These are phyloP conservation scores for Macheiramphus alcinus DNA, from an alignment of 2,113 vertebrate genomes.

Conservation along the genomic window DNA sequence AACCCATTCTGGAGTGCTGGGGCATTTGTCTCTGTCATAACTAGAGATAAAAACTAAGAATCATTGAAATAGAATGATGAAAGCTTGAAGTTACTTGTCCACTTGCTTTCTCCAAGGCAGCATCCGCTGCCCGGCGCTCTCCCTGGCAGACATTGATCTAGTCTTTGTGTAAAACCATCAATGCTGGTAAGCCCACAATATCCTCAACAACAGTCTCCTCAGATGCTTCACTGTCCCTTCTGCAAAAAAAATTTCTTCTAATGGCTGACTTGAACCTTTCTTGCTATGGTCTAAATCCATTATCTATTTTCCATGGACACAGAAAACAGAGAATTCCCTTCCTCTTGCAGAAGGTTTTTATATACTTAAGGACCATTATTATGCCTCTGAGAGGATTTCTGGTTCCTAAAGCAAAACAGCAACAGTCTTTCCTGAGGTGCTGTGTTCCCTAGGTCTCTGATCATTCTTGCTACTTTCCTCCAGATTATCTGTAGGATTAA, in stretches of 20 bases:
- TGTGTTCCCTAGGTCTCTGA: neutral
- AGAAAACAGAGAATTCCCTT: neutral
- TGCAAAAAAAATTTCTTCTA: neutral
- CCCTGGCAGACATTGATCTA: neutral
- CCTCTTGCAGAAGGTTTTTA: neutral
- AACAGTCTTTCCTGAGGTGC: neutral
- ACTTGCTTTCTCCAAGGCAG: neutral
- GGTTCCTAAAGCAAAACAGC: neutral
- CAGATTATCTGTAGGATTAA: neutral
- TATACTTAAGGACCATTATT: neutral
- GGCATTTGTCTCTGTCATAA: neutral
- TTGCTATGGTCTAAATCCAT: neutral
- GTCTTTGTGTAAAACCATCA: neutral
- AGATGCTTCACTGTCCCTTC: neutral
- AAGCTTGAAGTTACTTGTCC: neutral
- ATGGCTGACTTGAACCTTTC: neutral
- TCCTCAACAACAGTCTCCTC: neutral
- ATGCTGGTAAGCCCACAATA: neutral
- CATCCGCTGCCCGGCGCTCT: neutral
- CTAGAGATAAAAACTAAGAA: neutral
- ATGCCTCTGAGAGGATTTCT: neutral
- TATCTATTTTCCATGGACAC: neutral
- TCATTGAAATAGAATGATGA: neutral
- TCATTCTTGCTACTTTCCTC: neutral
- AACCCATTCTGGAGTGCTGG: neutral